These are phyloP conservation scores for Gallinago paraguaiae DNA, from an alignment of 2,113 vertebrate species.

Conservation along the genomic window DNA sequence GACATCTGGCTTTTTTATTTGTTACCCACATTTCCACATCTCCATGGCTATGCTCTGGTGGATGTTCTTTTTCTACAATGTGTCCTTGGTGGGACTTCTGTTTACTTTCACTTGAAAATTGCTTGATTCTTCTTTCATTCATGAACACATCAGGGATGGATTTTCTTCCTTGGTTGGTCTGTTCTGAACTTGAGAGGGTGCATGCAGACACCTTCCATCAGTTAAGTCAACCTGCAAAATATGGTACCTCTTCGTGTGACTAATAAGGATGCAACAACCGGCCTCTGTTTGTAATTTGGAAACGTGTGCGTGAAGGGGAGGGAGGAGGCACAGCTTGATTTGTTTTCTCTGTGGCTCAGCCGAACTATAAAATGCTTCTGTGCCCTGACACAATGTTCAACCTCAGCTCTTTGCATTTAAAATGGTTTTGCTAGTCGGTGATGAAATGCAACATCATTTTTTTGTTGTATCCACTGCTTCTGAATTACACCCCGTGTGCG, in stretches of 20 bases:
- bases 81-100: background rate
- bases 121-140: background rate
- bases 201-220: background rate
- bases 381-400: background rate
- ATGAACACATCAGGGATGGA: background rate
- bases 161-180: slow-evolving; percentile 26
- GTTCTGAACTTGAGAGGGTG: background rate
- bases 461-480: background rate
- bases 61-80: background rate
- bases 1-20: background rate
- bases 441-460: background rate
- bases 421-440: background rate
- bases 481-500: background rate
- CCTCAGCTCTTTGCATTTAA: background rate
- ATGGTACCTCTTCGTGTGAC: background rate
- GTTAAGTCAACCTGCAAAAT: background rate
- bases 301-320: background rate
- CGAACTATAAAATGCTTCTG: background rate
- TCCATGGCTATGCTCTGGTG: background rate
- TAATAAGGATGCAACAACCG: background rate
- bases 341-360: slow-evolving; percentile 16
- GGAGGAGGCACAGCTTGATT: slow-evolving; percentile 29
- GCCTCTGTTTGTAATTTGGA: background rate
- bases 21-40: background rate
- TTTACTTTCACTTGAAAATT: slow-evolving; percentile 25